These are phyloP conservation scores for Rallus crepitans DNA, from an alignment of 2,797 vertebrate species.

Conservation along the genomic window DNA sequence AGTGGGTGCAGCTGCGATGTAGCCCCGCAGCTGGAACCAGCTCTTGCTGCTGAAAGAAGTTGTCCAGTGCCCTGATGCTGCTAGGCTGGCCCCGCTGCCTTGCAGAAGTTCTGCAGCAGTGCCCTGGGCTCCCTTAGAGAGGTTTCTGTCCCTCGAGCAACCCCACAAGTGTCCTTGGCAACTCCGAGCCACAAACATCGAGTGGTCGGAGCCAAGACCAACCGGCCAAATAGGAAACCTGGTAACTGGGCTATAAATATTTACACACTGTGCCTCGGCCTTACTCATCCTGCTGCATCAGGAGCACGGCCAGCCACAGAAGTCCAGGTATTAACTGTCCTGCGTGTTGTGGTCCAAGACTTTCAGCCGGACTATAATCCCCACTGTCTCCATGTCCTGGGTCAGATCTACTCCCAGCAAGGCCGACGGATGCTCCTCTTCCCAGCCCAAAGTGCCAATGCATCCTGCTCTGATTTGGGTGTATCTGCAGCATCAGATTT, in stretches of 20 bases:
- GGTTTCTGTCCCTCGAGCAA: not conserved
- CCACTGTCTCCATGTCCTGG: not conserved
- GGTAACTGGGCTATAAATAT: constrained; percentile 68
- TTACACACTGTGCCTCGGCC: not conserved
- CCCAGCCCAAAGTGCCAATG: not conserved
- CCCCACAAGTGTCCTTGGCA: constrained; percentile 34
- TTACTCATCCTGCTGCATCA: not conserved
- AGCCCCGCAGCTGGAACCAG: not conserved
- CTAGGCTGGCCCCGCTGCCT: not conserved
- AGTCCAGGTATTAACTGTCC: constrained; percentile 35
- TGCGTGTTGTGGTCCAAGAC: not conserved
- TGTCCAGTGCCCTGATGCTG: fast-evolving
- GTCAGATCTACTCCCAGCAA: not conserved
- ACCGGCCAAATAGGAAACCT: constrained; percentile 3
- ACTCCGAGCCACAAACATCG: constrained; percentile 29
- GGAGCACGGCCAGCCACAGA: not conserved
- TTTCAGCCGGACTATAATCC: not conserved
- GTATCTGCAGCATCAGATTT: not conserved
- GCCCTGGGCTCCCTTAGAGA: not conserved
- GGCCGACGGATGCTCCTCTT: not conserved
- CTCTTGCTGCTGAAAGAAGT: not conserved
- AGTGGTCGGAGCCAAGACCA: not conserved
- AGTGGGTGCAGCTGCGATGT: not conserved
- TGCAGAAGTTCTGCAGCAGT: fast-evolving
- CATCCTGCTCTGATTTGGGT: not conserved